These are phyloP conservation scores for Pandemis heparana DNA, from an alignment of 2,888 invertebrate species.

Conservation along the genomic window DNA sequence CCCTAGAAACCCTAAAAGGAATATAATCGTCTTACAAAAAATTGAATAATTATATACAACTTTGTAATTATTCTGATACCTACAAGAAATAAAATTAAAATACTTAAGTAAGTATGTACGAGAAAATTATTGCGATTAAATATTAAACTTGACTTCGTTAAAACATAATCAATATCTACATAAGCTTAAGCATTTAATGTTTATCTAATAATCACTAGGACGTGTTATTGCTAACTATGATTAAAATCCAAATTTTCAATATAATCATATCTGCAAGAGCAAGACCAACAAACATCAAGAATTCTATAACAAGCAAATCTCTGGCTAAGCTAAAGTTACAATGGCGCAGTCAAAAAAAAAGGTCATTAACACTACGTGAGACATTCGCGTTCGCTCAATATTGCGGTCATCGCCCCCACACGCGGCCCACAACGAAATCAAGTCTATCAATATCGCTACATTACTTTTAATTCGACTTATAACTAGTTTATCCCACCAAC, in stretches of 20 bases:
- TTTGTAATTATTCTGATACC: no score
- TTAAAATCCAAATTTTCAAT: background rate
- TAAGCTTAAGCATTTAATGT: no score
- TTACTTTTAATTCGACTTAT: constrained; percentile 40
- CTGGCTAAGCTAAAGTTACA: constrained; percentile 56
- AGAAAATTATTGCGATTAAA: no score
- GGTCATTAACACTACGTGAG: constrained; percentile 84
- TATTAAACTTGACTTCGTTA: no score
- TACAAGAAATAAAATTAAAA: no score
- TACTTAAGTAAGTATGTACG: no score
- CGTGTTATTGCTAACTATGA: no score
- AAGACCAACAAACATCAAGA: background rate
- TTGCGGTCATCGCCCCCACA: constrained; percentile 82
- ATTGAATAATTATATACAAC: no score
- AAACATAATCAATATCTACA: no score
- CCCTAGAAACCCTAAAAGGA: no score
- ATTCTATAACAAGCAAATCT: constrained; percentile 31
- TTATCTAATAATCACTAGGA: no score
- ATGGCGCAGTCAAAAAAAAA: constrained; percentile 79
- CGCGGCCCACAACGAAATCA: constrained; percentile 57
- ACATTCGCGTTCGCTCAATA: constrained; percentile 84
- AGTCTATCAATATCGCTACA: constrained; percentile 41
- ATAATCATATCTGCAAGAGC: background rate
- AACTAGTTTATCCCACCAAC: constrained; percentile 29
- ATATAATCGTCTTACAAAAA: no score